phyloP scores from a whole-genome alignment of 2,797 vertebrate genomes.

The Heliangelus exortis region DNA sequence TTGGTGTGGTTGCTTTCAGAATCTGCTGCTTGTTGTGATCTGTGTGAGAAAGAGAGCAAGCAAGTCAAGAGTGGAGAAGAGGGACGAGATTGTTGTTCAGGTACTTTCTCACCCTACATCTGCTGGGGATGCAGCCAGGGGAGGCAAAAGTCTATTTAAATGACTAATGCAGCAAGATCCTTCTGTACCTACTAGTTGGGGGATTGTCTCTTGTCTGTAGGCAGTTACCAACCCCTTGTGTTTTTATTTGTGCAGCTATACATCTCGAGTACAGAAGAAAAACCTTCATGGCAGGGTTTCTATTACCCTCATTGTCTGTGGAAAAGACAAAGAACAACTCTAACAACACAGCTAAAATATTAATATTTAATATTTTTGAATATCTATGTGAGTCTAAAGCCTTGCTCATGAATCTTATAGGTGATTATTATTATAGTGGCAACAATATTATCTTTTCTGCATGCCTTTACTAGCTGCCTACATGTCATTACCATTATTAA shows the following conservation, averaged over 20 bases:
- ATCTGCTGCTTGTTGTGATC: background rate
- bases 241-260: background rate
- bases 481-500: background rate
- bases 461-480: background rate
- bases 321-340: background rate
- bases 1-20: background rate
- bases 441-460: background rate
- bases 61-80: rapidly evolving
- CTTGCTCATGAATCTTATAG: background rate
- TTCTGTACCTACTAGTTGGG: background rate
- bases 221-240: background rate
- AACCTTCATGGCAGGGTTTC: background rate
- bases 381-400: background rate
- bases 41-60: background rate
- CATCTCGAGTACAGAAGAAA: background rate
- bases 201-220: background rate
- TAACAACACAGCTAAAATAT: background rate
- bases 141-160: background rate
- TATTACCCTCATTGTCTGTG: background rate
- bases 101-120: rapidly evolving
- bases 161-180: background rate
- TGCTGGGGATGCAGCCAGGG: background rate
- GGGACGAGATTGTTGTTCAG: background rate
- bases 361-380: slow-evolving; percentile 1
- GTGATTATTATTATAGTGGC: background rate